These are phyloP conservation scores for Platerodrilus igneus DNA, from an alignment of 2,888 invertebrate genomes.

Conservation along the genomic window DNA sequence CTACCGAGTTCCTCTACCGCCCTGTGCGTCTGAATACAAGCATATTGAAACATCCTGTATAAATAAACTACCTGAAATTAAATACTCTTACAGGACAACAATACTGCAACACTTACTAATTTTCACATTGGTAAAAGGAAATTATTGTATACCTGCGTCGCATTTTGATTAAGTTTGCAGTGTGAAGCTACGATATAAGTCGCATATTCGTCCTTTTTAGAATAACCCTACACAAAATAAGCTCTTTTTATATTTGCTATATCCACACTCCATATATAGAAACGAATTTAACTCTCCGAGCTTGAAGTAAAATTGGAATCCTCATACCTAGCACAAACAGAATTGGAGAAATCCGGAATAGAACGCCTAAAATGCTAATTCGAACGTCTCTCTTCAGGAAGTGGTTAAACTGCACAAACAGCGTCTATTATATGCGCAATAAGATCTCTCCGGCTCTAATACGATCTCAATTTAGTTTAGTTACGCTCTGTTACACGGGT, in stretches of 20 bases:
- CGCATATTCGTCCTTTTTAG: too few species aligned
- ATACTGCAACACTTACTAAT: too few species aligned
- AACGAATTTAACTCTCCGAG: slow-evolving; percentile 23
- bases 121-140: too few species aligned
- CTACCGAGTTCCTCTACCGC: too few species aligned
- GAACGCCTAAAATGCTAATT: slow-evolving; percentile 49
- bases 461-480: slow-evolving; percentile 53
- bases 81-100: too few species aligned
- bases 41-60: too few species aligned
- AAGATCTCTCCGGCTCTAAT: slow-evolving; percentile 50
- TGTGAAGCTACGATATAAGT: too few species aligned
- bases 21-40: too few species aligned
- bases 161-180: too few species aligned
- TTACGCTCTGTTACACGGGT: slow-evolving; percentile 52
- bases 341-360: slow-evolving; percentile 42
- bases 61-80: too few species aligned
- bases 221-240: slow-evolving; percentile 22
- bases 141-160: too few species aligned
- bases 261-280: slow-evolving; percentile 19
- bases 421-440: slow-evolving; percentile 52
- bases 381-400: slow-evolving; percentile 47
- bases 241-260: slow-evolving; percentile 21
- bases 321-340: slow-evolving; percentile 41
- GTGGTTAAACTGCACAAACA: slow-evolving; percentile 52
- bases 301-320: slow-evolving; percentile 39